A percentile compares a stretch with the other conserved stretches of the same genome.
Evolutionary conservation across 2,888 invertebrate species (phyloP).

Genomic region (Cryptocephalus primarius): DNA sequence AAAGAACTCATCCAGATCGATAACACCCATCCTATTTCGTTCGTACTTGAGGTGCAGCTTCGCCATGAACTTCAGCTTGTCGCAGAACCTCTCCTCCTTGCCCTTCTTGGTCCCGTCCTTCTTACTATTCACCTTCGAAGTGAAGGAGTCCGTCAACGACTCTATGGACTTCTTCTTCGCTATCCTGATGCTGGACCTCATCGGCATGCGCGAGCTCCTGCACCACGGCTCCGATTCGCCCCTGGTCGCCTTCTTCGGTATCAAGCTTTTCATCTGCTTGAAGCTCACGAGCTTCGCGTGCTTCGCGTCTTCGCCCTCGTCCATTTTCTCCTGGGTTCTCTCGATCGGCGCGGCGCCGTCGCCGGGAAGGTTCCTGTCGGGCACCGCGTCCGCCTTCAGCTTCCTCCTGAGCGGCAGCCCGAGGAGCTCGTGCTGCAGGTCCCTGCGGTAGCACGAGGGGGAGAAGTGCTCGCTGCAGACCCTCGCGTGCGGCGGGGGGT

Average conservation of each 20-base stretch:
- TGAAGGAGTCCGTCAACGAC: slow-evolving; percentile 20
- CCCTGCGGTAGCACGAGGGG: slow-evolving; percentile 41
- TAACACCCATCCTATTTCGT: slow-evolving; percentile 7
- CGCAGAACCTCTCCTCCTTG: slow-evolving; percentile 16
- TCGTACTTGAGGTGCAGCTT: slow-evolving; percentile 23
- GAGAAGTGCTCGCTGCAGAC: slow-evolving; percentile 45
- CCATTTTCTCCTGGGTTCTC: neutral
- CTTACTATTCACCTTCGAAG: slow-evolving; percentile 17
- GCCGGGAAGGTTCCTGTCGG: slow-evolving; percentile 24
- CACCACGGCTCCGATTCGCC: slow-evolving; percentile 1
- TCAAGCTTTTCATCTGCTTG: neutral
- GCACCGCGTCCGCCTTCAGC: slow-evolving; percentile 39
- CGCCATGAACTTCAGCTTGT: slow-evolving; percentile 29
- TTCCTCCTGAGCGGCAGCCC: slow-evolving; percentile 42
- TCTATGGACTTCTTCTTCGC: slow-evolving; percentile 30
- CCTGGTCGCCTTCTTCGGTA: neutral
- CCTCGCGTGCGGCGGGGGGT: slow-evolving; percentile 25
- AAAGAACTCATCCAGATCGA: slow-evolving; percentile 7
- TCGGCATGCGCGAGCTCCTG: slow-evolving; percentile 15
- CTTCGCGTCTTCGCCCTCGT: neutral
- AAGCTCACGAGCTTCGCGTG: neutral
- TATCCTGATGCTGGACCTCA: slow-evolving; percentile 28
- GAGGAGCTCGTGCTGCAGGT: slow-evolving; percentile 43
- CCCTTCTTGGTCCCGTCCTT: slow-evolving; percentile 3
- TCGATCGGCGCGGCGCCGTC: neutral